These are phyloP conservation scores for Scophthalmus maximus DNA, from an alignment of 2,113 vertebrate species.

Conservation along the genomic window DNA sequence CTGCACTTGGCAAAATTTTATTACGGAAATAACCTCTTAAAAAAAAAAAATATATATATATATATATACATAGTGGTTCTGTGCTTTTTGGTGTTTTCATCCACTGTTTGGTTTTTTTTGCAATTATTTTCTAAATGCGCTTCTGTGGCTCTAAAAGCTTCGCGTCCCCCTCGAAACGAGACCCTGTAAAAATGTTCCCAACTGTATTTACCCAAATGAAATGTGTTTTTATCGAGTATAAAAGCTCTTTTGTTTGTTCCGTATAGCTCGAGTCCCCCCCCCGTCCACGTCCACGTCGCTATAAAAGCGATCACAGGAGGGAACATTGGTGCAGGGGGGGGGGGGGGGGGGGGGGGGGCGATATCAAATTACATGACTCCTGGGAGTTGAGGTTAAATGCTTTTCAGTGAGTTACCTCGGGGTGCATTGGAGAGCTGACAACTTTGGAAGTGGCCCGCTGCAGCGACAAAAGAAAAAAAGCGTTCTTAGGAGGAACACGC, in stretches of 20 bases:
- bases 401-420: too few species aligned
- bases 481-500: too few species aligned
- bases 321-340: too few species aligned
- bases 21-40: conserved; percentile 3
- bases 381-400: background rate
- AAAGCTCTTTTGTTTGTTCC: background rate
- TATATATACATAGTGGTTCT: background rate
- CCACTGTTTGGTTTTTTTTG: too few species aligned
- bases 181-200: too few species aligned
- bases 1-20: background rate
- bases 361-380: background rate
- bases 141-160: background rate
- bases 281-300: background rate
- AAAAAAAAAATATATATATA: too few species aligned
- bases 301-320: too few species aligned
- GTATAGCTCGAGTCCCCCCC: background rate
- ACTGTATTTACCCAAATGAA: background rate
- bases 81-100: background rate
- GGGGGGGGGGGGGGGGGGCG: too few species aligned
- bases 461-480: too few species aligned
- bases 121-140: conserved; percentile 8
- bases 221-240: conserved; percentile 5
- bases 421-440: too few species aligned
- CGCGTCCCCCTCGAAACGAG: background rate
- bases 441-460: too few species aligned